phyloP scores from a whole-genome alignment of 2,888 invertebrate species.

The Lamellibrachia columna region DNA sequence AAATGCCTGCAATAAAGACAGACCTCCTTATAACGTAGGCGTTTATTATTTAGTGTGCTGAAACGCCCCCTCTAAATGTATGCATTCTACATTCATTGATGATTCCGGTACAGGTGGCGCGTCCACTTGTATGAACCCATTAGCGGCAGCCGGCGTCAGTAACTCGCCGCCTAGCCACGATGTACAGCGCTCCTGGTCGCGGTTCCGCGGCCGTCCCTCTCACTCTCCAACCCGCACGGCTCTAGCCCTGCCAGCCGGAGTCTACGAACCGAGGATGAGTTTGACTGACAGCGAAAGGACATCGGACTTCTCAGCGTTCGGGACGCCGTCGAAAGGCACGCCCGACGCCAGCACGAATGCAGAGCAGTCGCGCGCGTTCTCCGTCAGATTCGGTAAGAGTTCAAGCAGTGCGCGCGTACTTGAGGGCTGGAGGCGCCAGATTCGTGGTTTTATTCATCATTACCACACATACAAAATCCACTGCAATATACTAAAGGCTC shows the following conservation, averaged over 20 bases:
- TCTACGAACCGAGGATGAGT: neutral
- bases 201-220: neutral
- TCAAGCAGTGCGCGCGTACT: neutral
- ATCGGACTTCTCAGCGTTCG: neutral
- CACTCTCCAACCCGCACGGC: neutral
- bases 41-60: neutral
- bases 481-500: neutral
- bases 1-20: neutral
- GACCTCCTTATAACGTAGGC: neutral
- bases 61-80: neutral
- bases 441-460: neutral
- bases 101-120: neutral
- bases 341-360: neutral
- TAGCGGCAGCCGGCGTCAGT: conserved; percentile 12
- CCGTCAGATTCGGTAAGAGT: neutral
- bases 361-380: neutral
- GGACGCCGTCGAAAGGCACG: neutral
- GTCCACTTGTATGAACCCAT: neutral
- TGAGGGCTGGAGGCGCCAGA: neutral
- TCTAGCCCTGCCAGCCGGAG: neutral
- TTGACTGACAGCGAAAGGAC: neutral
- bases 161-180: neutral
- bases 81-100: neutral
- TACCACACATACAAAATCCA: neutral
- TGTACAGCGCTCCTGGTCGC: neutral